Evolutionary conservation across 2,797 vertebrate species (phyloP).

Genomic region (Coilia nasus): DNA sequence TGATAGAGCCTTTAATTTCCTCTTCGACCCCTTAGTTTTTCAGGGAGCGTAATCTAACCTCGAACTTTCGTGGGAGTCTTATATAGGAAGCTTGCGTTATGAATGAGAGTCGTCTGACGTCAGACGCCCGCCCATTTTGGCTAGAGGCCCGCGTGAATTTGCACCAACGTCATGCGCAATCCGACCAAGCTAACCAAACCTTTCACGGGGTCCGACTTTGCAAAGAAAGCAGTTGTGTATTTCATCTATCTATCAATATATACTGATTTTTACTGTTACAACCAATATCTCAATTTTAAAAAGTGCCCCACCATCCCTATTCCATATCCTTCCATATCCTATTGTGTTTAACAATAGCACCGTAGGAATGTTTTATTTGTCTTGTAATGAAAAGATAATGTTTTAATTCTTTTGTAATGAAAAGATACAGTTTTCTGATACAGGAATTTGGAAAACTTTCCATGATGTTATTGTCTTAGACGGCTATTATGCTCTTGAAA

Average conservation of each 20-base stretch:
- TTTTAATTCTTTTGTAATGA: background rate
- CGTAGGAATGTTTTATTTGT: no score
- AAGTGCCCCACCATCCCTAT: background rate
- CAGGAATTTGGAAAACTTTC: constrained; percentile 65
- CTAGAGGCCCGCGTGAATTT: constrained; percentile 51
- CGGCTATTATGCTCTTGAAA: constrained; percentile 71
- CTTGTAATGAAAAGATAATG: no score
- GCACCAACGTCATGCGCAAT: constrained; percentile 66
- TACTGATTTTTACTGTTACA: background rate
- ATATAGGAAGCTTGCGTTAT: constrained; percentile 55
- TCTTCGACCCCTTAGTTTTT: constrained; percentile 26
- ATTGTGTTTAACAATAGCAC: no score
- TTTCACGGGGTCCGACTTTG: constrained; percentile 30
- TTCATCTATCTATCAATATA: background rate
- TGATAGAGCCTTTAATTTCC: constrained; percentile 14
- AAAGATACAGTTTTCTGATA: background rate
- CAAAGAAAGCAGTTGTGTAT: background rate
- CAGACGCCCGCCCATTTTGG: constrained; percentile 61
- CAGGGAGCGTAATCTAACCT: constrained; percentile 38
- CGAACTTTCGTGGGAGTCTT: constrained; percentile 23
- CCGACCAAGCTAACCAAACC: constrained; percentile 36
- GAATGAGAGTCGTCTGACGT: constrained; percentile 61
- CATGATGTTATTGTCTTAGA: constrained; percentile 73
- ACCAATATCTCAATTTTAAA: background rate
- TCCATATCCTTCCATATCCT: no score